Evolutionary conservation across 2,888 invertebrate species (phyloP).

Genomic region (Hypolimnas misippus): DNA sequence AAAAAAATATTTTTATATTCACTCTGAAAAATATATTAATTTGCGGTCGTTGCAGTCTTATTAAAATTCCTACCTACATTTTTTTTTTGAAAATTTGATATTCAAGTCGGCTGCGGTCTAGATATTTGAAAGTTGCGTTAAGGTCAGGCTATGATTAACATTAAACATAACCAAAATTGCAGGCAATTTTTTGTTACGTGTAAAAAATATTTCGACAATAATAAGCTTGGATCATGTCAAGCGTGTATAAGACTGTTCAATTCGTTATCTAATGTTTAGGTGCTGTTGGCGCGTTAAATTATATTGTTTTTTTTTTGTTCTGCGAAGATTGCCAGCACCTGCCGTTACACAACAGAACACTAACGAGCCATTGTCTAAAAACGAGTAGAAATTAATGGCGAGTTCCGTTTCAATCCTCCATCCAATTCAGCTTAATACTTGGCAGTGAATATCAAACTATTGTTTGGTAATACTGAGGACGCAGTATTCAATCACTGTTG

Average conservation of each 20-base stretch:
- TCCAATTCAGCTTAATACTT: slow-evolving; percentile 48
- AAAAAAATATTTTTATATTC: too few relatives aligned
- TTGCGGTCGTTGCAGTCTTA: background rate
- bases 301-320: slow-evolving; percentile 45
- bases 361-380: slow-evolving; percentile 61
- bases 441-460: slow-evolving; percentile 43
- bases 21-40: too few relatives aligned
- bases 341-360: slow-evolving; percentile 47
- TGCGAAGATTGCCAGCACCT: slow-evolving; percentile 44
- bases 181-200: slow-evolving; percentile 3
- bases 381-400: slow-evolving; percentile 52
- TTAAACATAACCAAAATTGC: slow-evolving; percentile 33
- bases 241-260: slow-evolving; percentile 33
- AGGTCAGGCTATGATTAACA: slow-evolving; percentile 46
- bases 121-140: slow-evolving; percentile 50
- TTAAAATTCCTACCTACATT: background rate
- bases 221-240: slow-evolving; percentile 15
- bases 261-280: slow-evolving; percentile 47
- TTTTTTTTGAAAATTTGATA: slow-evolving; percentile 26
- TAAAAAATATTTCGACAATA: slow-evolving; percentile 12
- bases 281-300: slow-evolving; percentile 50
- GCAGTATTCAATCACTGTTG: slow-evolving; percentile 55
- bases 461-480: slow-evolving; percentile 47
- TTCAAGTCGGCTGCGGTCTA: slow-evolving; percentile 44
- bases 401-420: slow-evolving; percentile 65